These are phyloP conservation scores for Tychaedon coryphoeus DNA, from an alignment of 2,113 vertebrate species.

Conservation along the genomic window DNA sequence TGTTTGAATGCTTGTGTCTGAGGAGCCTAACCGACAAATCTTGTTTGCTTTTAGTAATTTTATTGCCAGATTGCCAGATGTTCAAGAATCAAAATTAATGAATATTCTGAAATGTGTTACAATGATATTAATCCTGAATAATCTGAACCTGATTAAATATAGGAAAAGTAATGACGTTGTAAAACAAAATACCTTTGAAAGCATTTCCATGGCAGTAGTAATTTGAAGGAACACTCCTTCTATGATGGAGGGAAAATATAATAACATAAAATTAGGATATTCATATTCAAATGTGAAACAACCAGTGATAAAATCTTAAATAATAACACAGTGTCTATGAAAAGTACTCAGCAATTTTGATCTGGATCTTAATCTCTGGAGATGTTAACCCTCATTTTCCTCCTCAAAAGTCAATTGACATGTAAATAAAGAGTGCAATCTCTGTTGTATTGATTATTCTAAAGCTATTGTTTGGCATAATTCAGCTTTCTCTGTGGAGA, in stretches of 20 bases:
- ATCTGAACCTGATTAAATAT: neutral
- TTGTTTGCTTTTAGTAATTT: neutral
- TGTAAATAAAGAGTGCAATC: neutral
- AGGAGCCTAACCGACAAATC: neutral
- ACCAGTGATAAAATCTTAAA: neutral
- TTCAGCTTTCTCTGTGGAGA: neutral
- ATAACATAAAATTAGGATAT: neutral
- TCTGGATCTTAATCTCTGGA: neutral
- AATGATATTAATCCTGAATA: neutral
- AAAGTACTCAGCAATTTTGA: neutral
- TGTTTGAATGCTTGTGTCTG: neutral
- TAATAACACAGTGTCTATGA: neutral
- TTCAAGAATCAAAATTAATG: neutral
- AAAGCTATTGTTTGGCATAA: neutral
- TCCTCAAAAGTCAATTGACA: neutral
- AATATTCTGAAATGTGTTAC: neutral
- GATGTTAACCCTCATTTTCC: neutral
- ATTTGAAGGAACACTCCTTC: neutral
- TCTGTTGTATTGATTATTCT: neutral
- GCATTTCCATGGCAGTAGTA: neutral
- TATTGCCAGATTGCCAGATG: neutral
- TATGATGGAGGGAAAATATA: neutral
- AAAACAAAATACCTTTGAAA: neutral
- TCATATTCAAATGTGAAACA: neutral
- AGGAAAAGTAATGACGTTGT: neutral